Conservation (phyloP, 1,140 invertebrate species). For the Neuroterus valhalla region DNA sequence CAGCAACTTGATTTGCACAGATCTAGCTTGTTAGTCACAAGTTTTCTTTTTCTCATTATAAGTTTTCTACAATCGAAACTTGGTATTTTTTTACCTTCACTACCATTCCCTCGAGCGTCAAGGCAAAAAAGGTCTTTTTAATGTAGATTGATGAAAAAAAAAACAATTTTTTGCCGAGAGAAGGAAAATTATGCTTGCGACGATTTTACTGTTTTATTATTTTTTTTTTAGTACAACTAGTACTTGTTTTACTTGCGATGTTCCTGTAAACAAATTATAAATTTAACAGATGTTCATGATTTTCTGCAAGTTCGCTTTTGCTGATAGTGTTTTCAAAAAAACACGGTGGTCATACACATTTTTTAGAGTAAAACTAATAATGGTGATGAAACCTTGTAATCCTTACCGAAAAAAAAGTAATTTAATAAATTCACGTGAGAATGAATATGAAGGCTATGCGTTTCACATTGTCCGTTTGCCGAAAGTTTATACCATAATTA, state of each 20-base stretch:
- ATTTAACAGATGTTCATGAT: background rate
- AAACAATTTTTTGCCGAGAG: background rate
- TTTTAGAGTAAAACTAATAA: background rate
- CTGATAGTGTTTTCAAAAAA: constrained; percentile 15
- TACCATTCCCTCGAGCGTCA: background rate
- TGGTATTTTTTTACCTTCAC: background rate
- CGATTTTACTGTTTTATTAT: background rate
- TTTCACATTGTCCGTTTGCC: constrained; percentile 28
- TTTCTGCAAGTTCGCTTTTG: background rate
- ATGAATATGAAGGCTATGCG: constrained; percentile 14
- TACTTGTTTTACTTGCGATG: constrained; percentile 5
- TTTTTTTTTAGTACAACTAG: background rate
- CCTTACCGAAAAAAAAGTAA: background rate
- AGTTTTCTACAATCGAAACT: background rate
- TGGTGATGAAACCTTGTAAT: constrained; percentile 8
- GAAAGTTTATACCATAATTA: constrained; percentile 26
- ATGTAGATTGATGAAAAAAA: background rate
- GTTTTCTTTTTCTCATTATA: background rate
- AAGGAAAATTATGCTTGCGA: background rate
- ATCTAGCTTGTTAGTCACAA: background rate
- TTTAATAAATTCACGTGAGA: constrained; percentile 26
- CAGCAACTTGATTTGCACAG: background rate
- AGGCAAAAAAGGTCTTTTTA: constrained; percentile 18
- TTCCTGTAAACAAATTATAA: constrained; percentile 4
- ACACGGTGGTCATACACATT: background rate